Evolutionary conservation across 2,888 invertebrate species (phyloP).

Genomic region (Tenodera sinensis): DNA sequence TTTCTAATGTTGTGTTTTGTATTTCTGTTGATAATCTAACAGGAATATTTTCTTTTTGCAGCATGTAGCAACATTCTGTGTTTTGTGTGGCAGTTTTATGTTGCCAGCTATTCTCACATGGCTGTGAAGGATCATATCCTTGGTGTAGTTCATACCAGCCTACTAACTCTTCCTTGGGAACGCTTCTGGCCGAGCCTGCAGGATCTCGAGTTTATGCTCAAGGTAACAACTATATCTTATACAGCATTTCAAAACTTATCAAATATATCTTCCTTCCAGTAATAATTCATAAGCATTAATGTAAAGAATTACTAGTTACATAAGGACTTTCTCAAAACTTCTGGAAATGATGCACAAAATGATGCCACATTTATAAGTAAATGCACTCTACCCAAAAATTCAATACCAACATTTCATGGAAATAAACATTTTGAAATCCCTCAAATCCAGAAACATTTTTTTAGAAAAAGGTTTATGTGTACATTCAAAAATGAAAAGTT

Average conservation of each 20-base stretch:
- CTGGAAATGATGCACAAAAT: too few relatives aligned
- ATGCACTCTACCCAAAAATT: not conserved
- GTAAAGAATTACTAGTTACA: not conserved
- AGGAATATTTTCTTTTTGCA: slow-evolving; percentile 34
- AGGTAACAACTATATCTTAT: slow-evolving; percentile 44
- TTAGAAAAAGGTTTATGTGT: too few relatives aligned
- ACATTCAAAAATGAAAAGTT: too few relatives aligned
- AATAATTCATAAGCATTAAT: not conserved
- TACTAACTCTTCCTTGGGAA: slow-evolving; percentile 67
- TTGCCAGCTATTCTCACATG: slow-evolving; percentile 60
- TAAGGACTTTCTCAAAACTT: not conserved
- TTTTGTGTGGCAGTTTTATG: slow-evolving; percentile 68
- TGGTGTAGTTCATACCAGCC: slow-evolving; percentile 60
- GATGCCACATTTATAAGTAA: not conserved
- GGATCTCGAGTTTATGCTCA: slow-evolving; percentile 67
- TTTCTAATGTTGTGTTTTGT: slow-evolving; percentile 25
- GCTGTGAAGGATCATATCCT: slow-evolving; percentile 64
- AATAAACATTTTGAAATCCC: not conserved
- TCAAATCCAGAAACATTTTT: too few relatives aligned
- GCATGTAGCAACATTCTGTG: slow-evolving; percentile 55
- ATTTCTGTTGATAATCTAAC: too few relatives aligned
- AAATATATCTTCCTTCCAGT: too few relatives aligned
- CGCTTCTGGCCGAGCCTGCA: slow-evolving; percentile 61
- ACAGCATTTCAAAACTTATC: too few relatives aligned
- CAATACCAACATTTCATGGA: too few relatives aligned